Conservation (phyloP, 2,888 invertebrate genomes). For the Pycnomerus fuliginosus region DNA sequence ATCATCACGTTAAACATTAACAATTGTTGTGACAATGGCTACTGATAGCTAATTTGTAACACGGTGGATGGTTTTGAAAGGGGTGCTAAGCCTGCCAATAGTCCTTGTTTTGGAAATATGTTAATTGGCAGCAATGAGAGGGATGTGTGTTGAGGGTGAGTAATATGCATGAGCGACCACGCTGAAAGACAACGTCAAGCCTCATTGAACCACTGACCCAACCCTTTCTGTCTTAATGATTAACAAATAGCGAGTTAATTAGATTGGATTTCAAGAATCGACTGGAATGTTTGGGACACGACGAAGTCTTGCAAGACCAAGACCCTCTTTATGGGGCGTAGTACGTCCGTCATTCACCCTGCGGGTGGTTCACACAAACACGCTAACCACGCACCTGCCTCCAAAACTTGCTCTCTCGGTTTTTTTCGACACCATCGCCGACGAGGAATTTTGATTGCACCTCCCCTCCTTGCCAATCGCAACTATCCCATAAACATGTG, state of each 20-base stretch:
- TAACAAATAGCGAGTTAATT: too few relatives aligned
- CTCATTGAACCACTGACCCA: constrained; percentile 28
- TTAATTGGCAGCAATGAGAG: constrained; percentile 17
- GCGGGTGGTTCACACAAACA: constrained; percentile 40
- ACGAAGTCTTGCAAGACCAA: too few relatives aligned
- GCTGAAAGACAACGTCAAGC: constrained; percentile 23
- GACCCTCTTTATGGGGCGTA: constrained; percentile 38
- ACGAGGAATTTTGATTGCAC: constrained; percentile 16
- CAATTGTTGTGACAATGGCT: constrained; percentile 22
- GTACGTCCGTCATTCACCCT: constrained; percentile 39
- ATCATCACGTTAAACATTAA: constrained; percentile 22
- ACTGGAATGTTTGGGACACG: too few relatives aligned
- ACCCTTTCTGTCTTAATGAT: too few relatives aligned
- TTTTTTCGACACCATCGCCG: constrained; percentile 4
- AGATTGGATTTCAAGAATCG: too few relatives aligned
- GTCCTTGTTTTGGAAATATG: constrained; percentile 20
- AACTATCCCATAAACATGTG: constrained; percentile 3
- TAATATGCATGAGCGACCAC: constrained; percentile 19
- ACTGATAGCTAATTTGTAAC: constrained; percentile 24
- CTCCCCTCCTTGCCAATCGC: constrained; percentile 1
- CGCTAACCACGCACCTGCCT: constrained; percentile 39
- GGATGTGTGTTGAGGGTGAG: constrained; percentile 22
- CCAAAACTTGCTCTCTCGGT: too few relatives aligned
- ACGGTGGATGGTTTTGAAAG: constrained; percentile 20
- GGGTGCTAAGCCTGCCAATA: constrained; percentile 14